Percentiles rank a stretch among this genome's conserved stretches.
phyloP scores from a whole-genome alignment of 2,113 vertebrate species.

The Engystomops pustulosus region DNA sequence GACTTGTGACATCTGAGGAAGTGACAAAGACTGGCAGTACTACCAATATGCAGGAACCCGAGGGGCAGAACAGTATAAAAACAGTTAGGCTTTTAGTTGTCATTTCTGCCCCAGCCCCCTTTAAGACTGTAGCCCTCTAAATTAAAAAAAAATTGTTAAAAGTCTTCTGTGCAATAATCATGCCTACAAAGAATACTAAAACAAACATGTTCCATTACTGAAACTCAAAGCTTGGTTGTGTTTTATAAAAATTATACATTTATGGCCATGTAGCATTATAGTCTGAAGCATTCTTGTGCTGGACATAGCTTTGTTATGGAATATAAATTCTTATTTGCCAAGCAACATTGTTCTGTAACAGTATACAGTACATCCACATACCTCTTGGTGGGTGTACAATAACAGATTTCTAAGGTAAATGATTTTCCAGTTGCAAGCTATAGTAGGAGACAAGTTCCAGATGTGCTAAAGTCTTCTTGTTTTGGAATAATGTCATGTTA shows the following conservation, averaged over 20 bases:
- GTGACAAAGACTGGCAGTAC: too few species aligned
- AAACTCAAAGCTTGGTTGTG: not conserved
- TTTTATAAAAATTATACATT: not conserved
- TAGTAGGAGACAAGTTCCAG: constrained; percentile 71
- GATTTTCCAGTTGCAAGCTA: constrained; percentile 62
- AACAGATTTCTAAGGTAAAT: constrained; percentile 62
- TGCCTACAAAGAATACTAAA: not conserved
- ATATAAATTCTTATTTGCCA: constrained; percentile 53
- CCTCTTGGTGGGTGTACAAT: constrained; percentile 57
- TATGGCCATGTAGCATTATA: not conserved
- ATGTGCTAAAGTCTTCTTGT: constrained; percentile 69
- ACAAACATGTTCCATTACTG: not conserved
- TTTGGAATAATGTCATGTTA: constrained; percentile 69
- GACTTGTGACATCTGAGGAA: too few species aligned
- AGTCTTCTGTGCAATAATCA: not conserved
- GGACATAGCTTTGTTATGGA: constrained; percentile 49
- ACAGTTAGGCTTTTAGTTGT: too few species aligned
- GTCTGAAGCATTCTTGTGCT: not conserved
- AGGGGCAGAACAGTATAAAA: too few species aligned
- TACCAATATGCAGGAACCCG: too few species aligned
- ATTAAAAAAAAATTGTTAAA: too few species aligned
- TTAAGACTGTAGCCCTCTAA: too few species aligned
- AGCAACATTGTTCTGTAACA: constrained; percentile 49
- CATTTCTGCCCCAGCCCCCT: too few species aligned
- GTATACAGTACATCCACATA: constrained; percentile 44